Evolutionary conservation across 23 tunicate species (phyloP).

Genomic region (Halocynthia aurantium): DNA sequence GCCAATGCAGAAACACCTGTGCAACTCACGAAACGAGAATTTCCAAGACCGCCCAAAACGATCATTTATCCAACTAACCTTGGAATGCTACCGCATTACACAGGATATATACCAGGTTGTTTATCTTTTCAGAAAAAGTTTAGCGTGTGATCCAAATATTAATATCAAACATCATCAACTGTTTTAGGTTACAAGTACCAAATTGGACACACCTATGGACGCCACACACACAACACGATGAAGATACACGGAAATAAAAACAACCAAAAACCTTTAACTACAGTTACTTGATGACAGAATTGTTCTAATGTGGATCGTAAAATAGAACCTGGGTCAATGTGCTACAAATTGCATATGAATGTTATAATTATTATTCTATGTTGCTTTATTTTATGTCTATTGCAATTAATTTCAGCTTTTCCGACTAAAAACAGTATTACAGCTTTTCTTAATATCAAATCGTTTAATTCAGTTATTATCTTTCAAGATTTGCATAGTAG

Average conservation of each 20-base stretch:
- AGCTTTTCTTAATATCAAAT: too few species aligned
- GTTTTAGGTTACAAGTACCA: constrained; percentile 75
- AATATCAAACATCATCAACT: background rate
- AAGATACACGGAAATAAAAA: constrained; percentile 36
- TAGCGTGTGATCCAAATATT: background rate
- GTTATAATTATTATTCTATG: too few species aligned
- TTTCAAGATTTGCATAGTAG: too few species aligned
- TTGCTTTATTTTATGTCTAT: too few species aligned
- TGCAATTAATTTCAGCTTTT: too few species aligned
- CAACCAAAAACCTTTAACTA: background rate
- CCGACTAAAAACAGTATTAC: too few species aligned
- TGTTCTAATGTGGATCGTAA: too few species aligned
- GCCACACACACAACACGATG: constrained; percentile 80
- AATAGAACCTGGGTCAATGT: too few species aligned
- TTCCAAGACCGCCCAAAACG: constrained; percentile 26
- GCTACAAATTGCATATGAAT: too few species aligned
- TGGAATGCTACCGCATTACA: constrained; percentile 95
- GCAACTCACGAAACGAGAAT: background rate
- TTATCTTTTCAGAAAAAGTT: too few species aligned
- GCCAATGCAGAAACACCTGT: background rate
- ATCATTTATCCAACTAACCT: constrained; percentile 48
- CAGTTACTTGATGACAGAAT: too few species aligned
- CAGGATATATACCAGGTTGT: constrained; percentile 96
- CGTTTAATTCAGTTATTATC: too few species aligned
- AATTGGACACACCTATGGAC: constrained; percentile 89